phyloP scores from a whole-genome alignment of 2,888 invertebrate species.

The Notocelia uddmanniana region DNA sequence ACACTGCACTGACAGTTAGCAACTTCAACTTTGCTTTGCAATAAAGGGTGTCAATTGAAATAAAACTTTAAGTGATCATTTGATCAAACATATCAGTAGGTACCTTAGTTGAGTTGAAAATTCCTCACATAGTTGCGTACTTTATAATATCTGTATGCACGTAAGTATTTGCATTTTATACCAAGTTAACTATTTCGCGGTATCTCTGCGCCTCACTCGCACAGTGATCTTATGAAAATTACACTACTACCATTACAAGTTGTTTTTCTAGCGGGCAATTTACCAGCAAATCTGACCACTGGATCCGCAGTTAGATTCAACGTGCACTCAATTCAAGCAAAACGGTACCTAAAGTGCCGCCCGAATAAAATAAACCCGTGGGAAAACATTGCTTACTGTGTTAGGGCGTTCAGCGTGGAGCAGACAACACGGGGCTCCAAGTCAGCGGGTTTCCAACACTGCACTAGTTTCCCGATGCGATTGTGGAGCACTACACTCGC shows the following conservation, averaged over 20 bases:
- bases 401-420: not conserved
- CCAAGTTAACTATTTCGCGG: not conserved
- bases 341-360: conserved; percentile 18
- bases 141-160: too few species aligned
- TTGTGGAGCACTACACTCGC: conserved; percentile 11
- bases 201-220: not conserved
- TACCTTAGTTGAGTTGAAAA: too few species aligned
- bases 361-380: not conserved
- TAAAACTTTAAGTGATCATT: too few species aligned
- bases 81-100: too few species aligned
- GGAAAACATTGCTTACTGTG: not conserved
- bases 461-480: not conserved
- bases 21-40: too few species aligned
- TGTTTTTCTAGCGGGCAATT: conserved; percentile 23
- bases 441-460: not conserved
- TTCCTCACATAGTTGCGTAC: too few species aligned
- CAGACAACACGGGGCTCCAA: not conserved
- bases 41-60: too few species aligned
- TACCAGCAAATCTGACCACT: conserved; percentile 15
- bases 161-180: too few species aligned
- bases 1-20: too few species aligned
- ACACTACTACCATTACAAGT: not conserved
- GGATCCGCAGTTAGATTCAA: conserved; percentile 11
- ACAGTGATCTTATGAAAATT: not conserved
- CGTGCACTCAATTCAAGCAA: conserved; percentile 19